These are phyloP conservation scores for Ischnura elegans DNA, from an alignment of 2,888 invertebrate genomes.

Conservation along the genomic window DNA sequence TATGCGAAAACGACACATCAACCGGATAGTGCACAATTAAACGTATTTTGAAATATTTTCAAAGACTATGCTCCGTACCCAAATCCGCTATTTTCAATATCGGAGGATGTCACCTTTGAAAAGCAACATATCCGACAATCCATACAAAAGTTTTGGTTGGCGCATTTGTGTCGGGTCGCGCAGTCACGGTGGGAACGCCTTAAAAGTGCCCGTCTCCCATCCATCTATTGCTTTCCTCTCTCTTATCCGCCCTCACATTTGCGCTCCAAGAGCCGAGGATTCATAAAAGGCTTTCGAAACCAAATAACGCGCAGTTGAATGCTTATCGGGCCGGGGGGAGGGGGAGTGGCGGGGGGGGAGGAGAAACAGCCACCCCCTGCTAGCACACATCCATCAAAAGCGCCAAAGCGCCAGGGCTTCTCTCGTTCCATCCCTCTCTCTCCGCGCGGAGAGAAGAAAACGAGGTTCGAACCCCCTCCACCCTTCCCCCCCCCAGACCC, in stretches of 20 bases:
- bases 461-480: slow-evolving; percentile 37
- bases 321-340: slow-evolving; percentile 23
- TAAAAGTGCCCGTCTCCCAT: neutral
- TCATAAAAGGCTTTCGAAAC: slow-evolving; percentile 62
- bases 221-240: neutral
- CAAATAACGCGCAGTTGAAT: slow-evolving; percentile 65
- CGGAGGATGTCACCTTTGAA: too few species aligned
- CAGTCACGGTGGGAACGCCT: too few species aligned
- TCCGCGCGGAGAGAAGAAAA: neutral
- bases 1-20: too few species aligned
- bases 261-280: slow-evolving; percentile 28
- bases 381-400: slow-evolving; percentile 63
- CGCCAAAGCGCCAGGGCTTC: slow-evolving; percentile 6
- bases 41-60: too few species aligned
- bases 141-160: too few species aligned
- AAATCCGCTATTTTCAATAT: too few species aligned
- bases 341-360: neutral
- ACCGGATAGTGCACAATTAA: too few species aligned
- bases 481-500: neutral
- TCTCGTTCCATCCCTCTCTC: neutral
- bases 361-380: slow-evolving; percentile 37
- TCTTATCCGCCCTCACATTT: neutral
- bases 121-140: too few species aligned
- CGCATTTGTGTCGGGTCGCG: too few species aligned
- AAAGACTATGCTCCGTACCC: too few species aligned